Evolutionary conservation across 35 echinoderm and acorn worm genomes (phyloP).

Genomic region (Stichopus chloronotus): DNA sequence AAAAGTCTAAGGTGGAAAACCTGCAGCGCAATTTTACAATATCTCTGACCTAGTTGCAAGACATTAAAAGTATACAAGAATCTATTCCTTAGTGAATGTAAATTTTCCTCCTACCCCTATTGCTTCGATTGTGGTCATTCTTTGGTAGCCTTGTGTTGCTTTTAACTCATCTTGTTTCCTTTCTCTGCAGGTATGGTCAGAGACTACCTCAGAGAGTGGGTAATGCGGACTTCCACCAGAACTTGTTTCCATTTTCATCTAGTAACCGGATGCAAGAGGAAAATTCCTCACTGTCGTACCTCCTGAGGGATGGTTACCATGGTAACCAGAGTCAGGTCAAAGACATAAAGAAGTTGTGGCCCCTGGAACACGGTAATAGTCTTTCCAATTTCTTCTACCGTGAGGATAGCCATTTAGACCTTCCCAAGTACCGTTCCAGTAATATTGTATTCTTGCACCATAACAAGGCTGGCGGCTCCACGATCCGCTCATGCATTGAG

Average conservation of each 20-base stretch:
- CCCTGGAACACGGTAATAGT: conserved; percentile 60
- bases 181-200: not conserved
- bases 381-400: conserved; percentile 65
- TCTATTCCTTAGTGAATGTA: too few species aligned
- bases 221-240: not conserved
- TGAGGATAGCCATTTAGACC: conserved; percentile 42
- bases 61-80: too few species aligned
- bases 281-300: not conserved
- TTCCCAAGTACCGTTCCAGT: conserved; percentile 49
- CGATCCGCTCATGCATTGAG: conserved; percentile 72
- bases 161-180: not conserved
- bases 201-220: not conserved
- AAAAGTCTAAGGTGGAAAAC: too few species aligned
- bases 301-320: not conserved
- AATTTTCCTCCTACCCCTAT: too few species aligned
- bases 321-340: conserved; percentile 29
- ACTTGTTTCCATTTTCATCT: not conserved
- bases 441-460: conserved; percentile 83
- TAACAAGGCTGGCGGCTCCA: conserved; percentile 92
- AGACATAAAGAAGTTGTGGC: conserved; percentile 52
- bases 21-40: too few species aligned
- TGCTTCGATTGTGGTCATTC: too few species aligned
- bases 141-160: too few species aligned
- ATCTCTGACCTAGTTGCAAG: too few species aligned
- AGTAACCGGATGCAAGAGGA: not conserved